These are phyloP conservation scores for Chloebia gouldiae DNA, from an alignment of 2,113 vertebrate species.

Conservation along the genomic window DNA sequence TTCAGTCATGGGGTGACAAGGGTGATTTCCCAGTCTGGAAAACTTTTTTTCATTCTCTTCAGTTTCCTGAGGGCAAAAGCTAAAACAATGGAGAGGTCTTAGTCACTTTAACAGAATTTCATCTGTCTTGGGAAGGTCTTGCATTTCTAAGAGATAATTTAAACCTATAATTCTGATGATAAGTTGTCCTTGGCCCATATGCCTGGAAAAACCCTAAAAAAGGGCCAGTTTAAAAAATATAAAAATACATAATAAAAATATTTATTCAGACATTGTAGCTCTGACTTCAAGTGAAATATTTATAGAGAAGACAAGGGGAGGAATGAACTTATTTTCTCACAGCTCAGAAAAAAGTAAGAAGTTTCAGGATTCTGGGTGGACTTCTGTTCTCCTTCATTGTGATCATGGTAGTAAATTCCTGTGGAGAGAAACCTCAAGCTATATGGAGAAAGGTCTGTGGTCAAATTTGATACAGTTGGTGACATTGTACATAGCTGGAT, in stretches of 20 bases:
- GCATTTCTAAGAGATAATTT: background rate
- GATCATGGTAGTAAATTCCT: background rate
- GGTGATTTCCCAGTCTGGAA: background rate
- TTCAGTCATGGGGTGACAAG: background rate
- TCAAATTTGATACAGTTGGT: background rate
- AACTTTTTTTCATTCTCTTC: background rate
- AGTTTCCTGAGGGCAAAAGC: background rate
- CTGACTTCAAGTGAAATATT: background rate
- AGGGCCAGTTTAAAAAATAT: background rate
- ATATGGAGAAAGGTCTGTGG: background rate
- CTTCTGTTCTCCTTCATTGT: background rate
- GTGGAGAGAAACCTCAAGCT: background rate
- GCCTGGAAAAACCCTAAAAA: background rate
- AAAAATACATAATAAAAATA: background rate
- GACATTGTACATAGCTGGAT: background rate
- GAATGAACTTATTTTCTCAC: background rate
- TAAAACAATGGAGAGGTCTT: background rate
- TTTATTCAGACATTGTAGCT: background rate
- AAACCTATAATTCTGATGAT: background rate
- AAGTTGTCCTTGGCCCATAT: background rate
- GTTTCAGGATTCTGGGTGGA: background rate
- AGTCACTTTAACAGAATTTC: background rate
- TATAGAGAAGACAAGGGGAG: background rate
- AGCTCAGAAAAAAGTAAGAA: background rate
- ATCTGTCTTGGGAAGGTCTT: background rate